A percentile compares a stretch with the other conserved stretches of the same genome.
Evolutionary conservation across 2,797 vertebrate species (phyloP).

Genomic region (Alosa sapidissima): DNA sequence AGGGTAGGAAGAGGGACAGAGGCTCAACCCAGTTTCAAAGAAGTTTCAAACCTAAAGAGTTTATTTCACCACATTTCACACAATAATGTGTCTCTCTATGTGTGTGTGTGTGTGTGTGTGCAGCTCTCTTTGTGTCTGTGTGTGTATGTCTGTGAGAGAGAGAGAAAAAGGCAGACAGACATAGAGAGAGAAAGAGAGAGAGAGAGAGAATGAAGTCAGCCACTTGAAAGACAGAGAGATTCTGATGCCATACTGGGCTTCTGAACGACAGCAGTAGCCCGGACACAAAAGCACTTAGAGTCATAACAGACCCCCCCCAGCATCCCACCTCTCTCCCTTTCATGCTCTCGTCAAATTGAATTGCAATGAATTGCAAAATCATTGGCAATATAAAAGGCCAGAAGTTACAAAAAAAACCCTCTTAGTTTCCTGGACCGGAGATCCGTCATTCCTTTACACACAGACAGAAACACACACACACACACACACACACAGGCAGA

Average conservation of each 20-base stretch:
- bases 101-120: too few relatives aligned
- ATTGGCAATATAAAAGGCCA: background rate
- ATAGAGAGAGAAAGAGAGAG: background rate
- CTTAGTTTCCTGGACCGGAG: conserved; percentile 6
- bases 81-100: background rate
- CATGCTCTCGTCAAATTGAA: background rate
- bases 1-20: background rate
- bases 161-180: background rate
- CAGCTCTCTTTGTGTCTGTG: too few relatives aligned
- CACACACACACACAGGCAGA: conserved; percentile 15
- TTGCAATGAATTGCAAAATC: conserved; percentile 21
- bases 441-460: conserved; percentile 8
- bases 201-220: background rate
- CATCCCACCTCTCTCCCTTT: background rate
- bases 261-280: background rate
- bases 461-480: conserved; percentile 21
- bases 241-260: background rate
- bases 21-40: background rate
- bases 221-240: background rate
- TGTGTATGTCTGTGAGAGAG: too few relatives aligned
- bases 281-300: conserved; percentile 33
- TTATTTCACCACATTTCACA: background rate
- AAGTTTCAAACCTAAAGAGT: background rate
- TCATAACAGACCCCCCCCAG: conserved; percentile 39
- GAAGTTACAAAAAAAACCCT: background rate